Evolutionary conservation across 2,113 vertebrate species (phyloP), one percentile per base, ranked within the genome.

Genomic region (Gobiocypris rarus): DNA sequence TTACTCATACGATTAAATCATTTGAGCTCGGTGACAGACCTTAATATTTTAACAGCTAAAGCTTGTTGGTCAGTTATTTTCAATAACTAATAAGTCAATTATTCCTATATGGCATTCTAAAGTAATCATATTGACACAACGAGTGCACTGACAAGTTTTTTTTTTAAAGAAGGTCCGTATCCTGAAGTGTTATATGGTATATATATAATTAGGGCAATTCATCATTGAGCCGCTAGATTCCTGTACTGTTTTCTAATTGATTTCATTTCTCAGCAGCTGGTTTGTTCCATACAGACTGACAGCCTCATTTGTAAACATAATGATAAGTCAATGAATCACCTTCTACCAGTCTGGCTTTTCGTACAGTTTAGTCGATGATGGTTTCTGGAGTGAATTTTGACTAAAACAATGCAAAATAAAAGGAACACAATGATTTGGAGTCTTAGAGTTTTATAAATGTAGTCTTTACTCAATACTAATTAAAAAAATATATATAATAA

Each of bases 221-320:
- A 69, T 78, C 65, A 80, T 81, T n/a, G 54, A 63, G 70, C 67
- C 50, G 63, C 75, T 50, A 41, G 80, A 45, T 58, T 83, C 69
- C 28, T 85, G 56, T 52, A 83, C 24, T 7, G 45, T 54, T 31
- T 80, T 34, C 52, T 85, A 87, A 87, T 83, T 87, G 86, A 63
- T 83, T 85, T 87, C 34, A 85, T 85, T 80, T 83, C 84, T 80
- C 84, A 75, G 67, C 80, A 73, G 69, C 56, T 50, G 26, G 11
- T 77, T 83, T 78, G 41, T 82, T 76, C 75, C 73, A 48, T 22
- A 5, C 59, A 76, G 76, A n/a, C 65, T 83, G 84, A 85, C 84
- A 81, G 70, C 41, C 59, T 83, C 75, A 38, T 87, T 85, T 88
- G 84, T 85, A 83, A 81, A 81, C 81, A 80, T 83, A 75, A 81